Evolutionary conservation across 2,888 invertebrate genomes (phyloP).

Genomic region (Drosophila multiciliata): DNA sequence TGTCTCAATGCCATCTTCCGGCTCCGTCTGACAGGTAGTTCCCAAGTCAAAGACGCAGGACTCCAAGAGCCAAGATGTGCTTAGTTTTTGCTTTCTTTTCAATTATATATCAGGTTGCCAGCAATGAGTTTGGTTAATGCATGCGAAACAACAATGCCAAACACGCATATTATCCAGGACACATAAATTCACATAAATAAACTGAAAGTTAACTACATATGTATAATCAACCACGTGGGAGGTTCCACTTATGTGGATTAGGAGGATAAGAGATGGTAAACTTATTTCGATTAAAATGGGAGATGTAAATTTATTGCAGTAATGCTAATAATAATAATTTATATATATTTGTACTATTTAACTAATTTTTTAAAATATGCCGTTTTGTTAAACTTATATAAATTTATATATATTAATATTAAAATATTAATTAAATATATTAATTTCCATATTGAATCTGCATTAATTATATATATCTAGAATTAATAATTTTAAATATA

Average conservation of each 20-base stretch:
- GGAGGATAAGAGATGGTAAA: background rate
- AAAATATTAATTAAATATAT: too few relatives aligned
- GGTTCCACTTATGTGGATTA: too few relatives aligned
- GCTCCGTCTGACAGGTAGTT: conserved; percentile 37
- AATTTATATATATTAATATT: too few relatives aligned
- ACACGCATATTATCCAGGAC: conserved; percentile 43
- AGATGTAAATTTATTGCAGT: background rate
- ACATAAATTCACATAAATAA: conserved; percentile 30
- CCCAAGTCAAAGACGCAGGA: conserved; percentile 1
- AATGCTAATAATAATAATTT: background rate
- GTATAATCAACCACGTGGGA: background rate
- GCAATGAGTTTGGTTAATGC: conserved; percentile 48
- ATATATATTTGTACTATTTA: background rate
- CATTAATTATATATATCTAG: background rate
- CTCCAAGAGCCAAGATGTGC: conserved; percentile 22
- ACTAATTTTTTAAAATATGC: background rate
- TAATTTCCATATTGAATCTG: background rate
- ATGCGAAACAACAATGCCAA: conserved; percentile 48
- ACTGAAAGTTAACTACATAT: background rate
- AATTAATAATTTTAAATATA: background rate
- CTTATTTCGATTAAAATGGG: background rate
- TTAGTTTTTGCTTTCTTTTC: conserved; percentile 49
- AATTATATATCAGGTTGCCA: conserved; percentile 58
- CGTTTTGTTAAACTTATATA: background rate
- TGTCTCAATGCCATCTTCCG: conserved; percentile 51